Base-by-base conservation (phyloP, 37 sponge, comb jelly and placozoan genomes). In the Beroe ovata region DNA sequence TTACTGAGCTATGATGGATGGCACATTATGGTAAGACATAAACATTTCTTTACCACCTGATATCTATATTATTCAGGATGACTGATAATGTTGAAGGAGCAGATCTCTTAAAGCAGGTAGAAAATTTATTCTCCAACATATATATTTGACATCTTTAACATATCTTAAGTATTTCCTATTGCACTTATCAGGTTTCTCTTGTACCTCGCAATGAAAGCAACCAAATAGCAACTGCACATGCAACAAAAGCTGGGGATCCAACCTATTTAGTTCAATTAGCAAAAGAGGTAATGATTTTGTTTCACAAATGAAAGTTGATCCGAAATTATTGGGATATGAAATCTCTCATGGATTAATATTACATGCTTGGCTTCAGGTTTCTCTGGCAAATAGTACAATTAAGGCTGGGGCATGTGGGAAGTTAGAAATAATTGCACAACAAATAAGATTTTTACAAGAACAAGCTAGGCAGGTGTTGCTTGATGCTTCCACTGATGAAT, bases 331-430 rank as follows among this genome's bases (percentile, higher is more conserved):
- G n/a, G n/a, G n/a, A n/a, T n/a, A n/a, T n/a, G n/a, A n/a, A n/a
- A n/a, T n/a, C n/a, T n/a, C n/a, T n/a, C n/a, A n/a, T n/a, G n/a
- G n/a, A n/a, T n/a, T n/a, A n/a, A n/a, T n/a, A n/a, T n/a, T n/a
- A n/a, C n/a, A n/a, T n/a, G n/a, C n/a, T n/a, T n/a, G n/a, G n/a
- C 63, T 28, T 3, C 4, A 62, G 63, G 71, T 69, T 21, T 16
- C 71, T 4, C 38, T 29, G 11, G 71, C 71, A 29, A 69, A 69
- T 21, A 69, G 21, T 19, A 69, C 71, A 6, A 35, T 69, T 25
- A 69, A 69, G 32, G 71, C 71, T 16, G 71, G 71, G 26, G 71
- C 71, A 19, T 69, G 71, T 69, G 36, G 38, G 32, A 69, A 69
- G 36, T 28, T 69, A 6, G 71, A 69, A 20, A 69, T 69, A 16